A percentile compares a stretch with the other conserved stretches of the same genome.
Conservation (phyloP, 1,140 invertebrate genomes). For the Aphelinus certus region DNA sequence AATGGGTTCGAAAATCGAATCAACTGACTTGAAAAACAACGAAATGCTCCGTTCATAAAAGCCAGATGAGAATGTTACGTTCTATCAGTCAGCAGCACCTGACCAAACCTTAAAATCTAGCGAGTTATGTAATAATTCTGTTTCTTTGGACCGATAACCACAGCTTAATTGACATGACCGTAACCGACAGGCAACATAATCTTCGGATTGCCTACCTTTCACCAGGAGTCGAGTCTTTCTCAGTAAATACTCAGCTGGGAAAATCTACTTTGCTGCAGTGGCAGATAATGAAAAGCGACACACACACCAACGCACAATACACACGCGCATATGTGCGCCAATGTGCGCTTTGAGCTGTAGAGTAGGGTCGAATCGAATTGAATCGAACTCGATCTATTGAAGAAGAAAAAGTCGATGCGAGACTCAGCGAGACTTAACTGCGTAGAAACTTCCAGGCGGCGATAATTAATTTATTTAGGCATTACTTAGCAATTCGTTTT, state of each 20-base stretch:
- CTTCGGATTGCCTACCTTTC: background rate
- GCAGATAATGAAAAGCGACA: conserved; percentile 3
- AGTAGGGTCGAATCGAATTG: background rate
- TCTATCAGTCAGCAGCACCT: background rate
- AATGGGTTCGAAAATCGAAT: no score
- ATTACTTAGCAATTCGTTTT: background rate
- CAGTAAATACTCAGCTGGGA: background rate
- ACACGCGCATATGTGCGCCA: background rate
- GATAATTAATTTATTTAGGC: background rate
- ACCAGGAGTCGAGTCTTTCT: background rate
- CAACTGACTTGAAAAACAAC: background rate
- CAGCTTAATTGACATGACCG: no score
- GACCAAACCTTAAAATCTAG: conserved; percentile 20
- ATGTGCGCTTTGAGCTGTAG: background rate
- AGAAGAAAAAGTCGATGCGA: conserved; percentile 7
- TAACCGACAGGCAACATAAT: no score
- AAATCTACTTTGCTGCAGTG: conserved; percentile 25
- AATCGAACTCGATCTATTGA: background rate
- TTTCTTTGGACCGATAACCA: background rate
- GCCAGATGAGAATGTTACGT: background rate
- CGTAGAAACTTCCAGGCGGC: conserved; percentile 14
- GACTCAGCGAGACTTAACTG: conserved; percentile 14
- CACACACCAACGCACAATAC: background rate
- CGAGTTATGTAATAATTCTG: conserved; percentile 11
- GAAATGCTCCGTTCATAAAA: background rate